Evolutionary conservation across 2,113 vertebrate species (phyloP).

Genomic region (Coturnix japonica): DNA sequence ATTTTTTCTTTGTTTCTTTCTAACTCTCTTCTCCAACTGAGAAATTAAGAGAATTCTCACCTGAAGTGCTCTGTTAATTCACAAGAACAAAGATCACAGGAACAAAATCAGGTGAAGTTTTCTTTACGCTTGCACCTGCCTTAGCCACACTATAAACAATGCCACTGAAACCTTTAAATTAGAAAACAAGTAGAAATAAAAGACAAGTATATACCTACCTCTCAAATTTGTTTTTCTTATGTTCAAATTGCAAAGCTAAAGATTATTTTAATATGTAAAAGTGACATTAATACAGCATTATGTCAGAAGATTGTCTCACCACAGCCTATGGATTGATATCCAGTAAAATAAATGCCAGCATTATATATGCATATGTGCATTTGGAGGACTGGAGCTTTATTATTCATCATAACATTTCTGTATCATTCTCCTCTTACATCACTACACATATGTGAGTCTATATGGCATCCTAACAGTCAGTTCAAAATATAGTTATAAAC

Average conservation of each 20-base stretch:
- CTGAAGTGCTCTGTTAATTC: not conserved
- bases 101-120: not conserved
- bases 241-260: not conserved
- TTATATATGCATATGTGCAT: accelerated
- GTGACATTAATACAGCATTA: not conserved
- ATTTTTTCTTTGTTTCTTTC: not conserved
- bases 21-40: not conserved
- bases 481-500: not conserved
- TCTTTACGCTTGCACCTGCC: not conserved
- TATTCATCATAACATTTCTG: not conserved
- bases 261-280: not conserved
- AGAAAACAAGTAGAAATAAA: not conserved
- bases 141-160: not conserved
- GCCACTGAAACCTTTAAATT: not conserved
- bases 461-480: not conserved
- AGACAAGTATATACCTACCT: not conserved
- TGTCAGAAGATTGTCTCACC: not conserved
- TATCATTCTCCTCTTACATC: not conserved
- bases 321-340: not conserved
- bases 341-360: not conserved
- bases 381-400: not conserved
- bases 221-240: not conserved
- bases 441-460: not conserved
- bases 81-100: not conserved
- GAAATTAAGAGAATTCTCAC: not conserved